Base-by-base conservation (phyloP, 1,140 invertebrate species). In the Saxidomus purpurata region DNA sequence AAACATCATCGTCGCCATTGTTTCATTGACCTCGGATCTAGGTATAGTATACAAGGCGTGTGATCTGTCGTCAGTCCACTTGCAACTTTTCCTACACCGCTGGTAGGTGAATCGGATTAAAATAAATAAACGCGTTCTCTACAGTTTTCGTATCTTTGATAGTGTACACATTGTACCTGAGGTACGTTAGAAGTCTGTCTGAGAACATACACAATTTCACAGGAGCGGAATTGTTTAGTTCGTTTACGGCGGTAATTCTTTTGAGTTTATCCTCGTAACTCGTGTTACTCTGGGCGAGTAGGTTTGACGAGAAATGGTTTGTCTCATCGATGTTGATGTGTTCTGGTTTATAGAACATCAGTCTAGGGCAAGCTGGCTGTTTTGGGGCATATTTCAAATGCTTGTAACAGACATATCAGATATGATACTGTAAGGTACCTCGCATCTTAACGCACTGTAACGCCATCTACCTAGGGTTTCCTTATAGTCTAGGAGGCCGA, bases 331-430 rank as follows among this genome's bases (percentile, higher is more conserved):
- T 77, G 74, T 77, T 11, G 17, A 77, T 77, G 25, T 77, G 74
- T 6, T 77, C 74, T 8, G 74, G 74, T n/a, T 77, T 77, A 25
- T 77, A 77, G 40, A 77, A 77, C 9, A 77, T 77, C 36, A 77
- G 40, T 40, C 40, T 38, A 2, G 74, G 74, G 43, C 74, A 77
- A 4, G 74, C 74, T 40, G 74, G 74, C 13, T 77, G 40, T 25
- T 77, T 77, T 6, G 74, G 6, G 8, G 74, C 34, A 25, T 77
- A 77, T n/a, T 77, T 38, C 22, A 77, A 25, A 25, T 77, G 74
- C 17, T 43, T 77, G 38, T 43, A 9, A 47, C 74, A 77, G 34
- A 77, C 40, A n/a, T 77, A 77, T 17, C 40, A 25, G 1, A 77
- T 25, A 11, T 77, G 74, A 77, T 77, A n/a, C n/a, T n/a, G n/a